phyloP scores from a whole-genome alignment of 2,113 vertebrate species.

The Silurus meridionalis region DNA sequence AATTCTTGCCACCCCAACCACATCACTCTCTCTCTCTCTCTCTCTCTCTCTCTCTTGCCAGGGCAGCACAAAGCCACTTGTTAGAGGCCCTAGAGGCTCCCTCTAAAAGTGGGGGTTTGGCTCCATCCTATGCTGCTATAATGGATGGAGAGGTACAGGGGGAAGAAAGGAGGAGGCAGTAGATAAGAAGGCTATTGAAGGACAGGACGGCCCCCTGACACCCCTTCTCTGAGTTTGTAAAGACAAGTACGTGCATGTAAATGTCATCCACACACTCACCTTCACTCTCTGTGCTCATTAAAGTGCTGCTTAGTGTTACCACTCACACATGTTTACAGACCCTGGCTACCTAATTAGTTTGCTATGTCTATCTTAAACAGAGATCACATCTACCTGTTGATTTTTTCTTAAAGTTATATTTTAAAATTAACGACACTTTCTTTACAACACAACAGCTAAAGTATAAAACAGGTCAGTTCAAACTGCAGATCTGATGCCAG shows the following conservation, averaged over 20 bases:
- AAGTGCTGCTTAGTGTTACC: not conserved
- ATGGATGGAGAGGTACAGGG: constrained; percentile 16
- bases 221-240: constrained; percentile 47
- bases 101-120: constrained; percentile 31
- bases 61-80: constrained; percentile 52
- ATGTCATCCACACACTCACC: not conserved
- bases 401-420: not conserved
- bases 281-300: constrained; percentile 14
- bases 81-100: constrained; percentile 39
- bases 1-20: constrained; percentile 20
- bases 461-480: not conserved
- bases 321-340: not conserved
- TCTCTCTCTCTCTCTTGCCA: not conserved
- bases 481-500: not conserved
- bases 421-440: not conserved
- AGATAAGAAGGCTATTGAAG: constrained; percentile 42
- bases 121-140: constrained; percentile 20
- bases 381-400: not conserved
- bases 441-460: not conserved
- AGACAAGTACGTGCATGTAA: not conserved
- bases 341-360: not conserved
- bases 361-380: not conserved
- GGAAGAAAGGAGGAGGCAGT: constrained; percentile 7
- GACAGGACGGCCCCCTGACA: constrained; percentile 28
- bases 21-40: not conserved